Conservation (phyloP, 2,888 invertebrate genomes). For the Leptinotarsa juncta region DNA sequence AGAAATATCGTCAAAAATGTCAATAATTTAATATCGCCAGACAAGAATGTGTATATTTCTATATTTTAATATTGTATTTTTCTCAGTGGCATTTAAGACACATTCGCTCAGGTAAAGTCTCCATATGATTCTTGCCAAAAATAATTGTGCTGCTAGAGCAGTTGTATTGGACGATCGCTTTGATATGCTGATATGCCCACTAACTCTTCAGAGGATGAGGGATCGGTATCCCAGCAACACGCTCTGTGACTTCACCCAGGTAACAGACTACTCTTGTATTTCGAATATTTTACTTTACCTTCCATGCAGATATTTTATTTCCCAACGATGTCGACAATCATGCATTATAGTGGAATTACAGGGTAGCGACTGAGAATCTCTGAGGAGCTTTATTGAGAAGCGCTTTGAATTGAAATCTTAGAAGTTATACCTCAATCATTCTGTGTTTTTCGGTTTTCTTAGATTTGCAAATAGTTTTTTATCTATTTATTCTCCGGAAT, state of each 20-base stretch:
- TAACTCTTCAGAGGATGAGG: constrained; percentile 55
- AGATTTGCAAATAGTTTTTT: not conserved
- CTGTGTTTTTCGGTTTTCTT: no score
- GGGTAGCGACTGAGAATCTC: not conserved
- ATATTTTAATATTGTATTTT: constrained; percentile 62
- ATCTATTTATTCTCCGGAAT: not conserved
- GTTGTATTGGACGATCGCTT: constrained; percentile 60
- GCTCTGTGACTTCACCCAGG: constrained; percentile 66
- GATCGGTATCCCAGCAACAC: constrained; percentile 65
- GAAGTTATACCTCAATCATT: no score
- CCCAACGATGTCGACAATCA: constrained; percentile 7
- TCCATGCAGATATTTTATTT: constrained; percentile 12
- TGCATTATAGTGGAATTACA: not conserved
- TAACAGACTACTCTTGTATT: constrained; percentile 55
- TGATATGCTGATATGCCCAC: constrained; percentile 60
- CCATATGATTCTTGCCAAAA: constrained; percentile 49
- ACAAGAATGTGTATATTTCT: constrained; percentile 58
- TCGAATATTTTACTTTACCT: constrained; percentile 35
- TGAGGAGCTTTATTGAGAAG: not conserved
- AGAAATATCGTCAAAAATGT: constrained; percentile 50
- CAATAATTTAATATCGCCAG: constrained; percentile 63
- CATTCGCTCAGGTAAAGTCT: constrained; percentile 47
- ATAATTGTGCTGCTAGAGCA: constrained; percentile 53
- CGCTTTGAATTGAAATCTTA: not conserved
- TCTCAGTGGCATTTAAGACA: constrained; percentile 55